phyloP scores from a whole-genome alignment of 2,113 vertebrate genomes.

The Heterotilapia buettikoferi region DNA sequence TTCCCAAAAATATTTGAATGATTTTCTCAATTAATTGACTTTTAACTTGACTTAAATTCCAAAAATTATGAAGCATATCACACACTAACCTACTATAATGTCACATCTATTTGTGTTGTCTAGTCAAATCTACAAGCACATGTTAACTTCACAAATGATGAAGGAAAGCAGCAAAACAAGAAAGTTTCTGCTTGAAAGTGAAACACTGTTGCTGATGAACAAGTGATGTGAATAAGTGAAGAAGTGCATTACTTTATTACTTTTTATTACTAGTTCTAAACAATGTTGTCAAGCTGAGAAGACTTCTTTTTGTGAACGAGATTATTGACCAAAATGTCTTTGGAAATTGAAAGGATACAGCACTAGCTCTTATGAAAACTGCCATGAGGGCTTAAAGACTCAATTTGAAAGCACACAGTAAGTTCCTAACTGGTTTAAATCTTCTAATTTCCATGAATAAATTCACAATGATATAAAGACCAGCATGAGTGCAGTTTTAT shows the following conservation, averaged over 20 bases:
- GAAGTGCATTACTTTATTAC: not conserved
- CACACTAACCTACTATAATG: not conserved
- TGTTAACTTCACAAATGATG: not conserved
- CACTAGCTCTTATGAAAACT: not conserved
- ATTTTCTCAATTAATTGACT: not conserved
- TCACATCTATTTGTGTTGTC: not conserved
- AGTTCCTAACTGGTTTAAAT: not conserved
- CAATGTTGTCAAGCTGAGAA: not conserved
- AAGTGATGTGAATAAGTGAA: not conserved
- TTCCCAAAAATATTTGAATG: not conserved
- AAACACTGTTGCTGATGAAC: not conserved
- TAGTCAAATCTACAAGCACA: not conserved
- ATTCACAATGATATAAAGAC: not conserved
- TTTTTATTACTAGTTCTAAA: not conserved
- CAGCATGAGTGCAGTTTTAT: not conserved
- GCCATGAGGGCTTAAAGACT: not conserved
- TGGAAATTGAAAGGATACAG: not conserved
- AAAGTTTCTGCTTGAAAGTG: not conserved
- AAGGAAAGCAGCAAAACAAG: not conserved
- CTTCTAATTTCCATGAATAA: not conserved
- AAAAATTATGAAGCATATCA: not conserved
- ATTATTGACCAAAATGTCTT: not conserved
- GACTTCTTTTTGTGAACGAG: not conserved
- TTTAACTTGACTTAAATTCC: not conserved
- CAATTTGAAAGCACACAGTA: not conserved